Evolutionary conservation across 2,888 invertebrate genomes (phyloP).

Genomic region (Andrena bucephala): DNA sequence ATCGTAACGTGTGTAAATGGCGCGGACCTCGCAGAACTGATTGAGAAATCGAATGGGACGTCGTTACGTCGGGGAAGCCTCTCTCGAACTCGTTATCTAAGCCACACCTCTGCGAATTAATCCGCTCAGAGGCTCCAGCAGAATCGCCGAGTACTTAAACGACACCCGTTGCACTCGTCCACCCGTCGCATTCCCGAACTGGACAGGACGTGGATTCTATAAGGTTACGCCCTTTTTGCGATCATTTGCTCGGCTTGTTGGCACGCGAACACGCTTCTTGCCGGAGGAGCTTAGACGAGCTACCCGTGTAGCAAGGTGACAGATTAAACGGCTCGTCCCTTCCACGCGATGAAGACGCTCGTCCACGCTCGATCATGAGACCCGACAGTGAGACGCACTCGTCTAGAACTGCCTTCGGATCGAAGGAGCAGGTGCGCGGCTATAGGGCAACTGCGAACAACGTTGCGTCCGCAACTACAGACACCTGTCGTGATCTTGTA

Average conservation of each 20-base stretch:
- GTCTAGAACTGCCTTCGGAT: slow-evolving; percentile 19
- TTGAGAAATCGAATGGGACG: no score
- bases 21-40: no score
- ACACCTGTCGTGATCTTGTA: no score
- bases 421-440: background rate
- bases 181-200: slow-evolving; percentile 74
- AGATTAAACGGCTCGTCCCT: slow-evolving; percentile 55
- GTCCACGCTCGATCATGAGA: slow-evolving; percentile 12
- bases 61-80: no score
- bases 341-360: slow-evolving; percentile 52
- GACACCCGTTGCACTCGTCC: slow-evolving; percentile 11
- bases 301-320: slow-evolving; percentile 40
- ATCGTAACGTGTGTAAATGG: no score
- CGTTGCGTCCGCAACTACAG: no score
- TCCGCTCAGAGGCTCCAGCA: no score
- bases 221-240: slow-evolving; percentile 74
- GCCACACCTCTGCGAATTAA: no score
- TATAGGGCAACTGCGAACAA: no score
- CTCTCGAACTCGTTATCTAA: no score
- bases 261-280: slow-evolving; percentile 63
- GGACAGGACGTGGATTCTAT: slow-evolving; percentile 73
- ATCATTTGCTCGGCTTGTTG: slow-evolving; percentile 59
- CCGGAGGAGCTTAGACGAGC: slow-evolving; percentile 45
- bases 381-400: slow-evolving; percentile 22
- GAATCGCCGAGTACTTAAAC: slow-evolving; percentile 13